Conservation (phyloP, 2,888 invertebrate genomes). For the Aricia artaxerxes region DNA sequence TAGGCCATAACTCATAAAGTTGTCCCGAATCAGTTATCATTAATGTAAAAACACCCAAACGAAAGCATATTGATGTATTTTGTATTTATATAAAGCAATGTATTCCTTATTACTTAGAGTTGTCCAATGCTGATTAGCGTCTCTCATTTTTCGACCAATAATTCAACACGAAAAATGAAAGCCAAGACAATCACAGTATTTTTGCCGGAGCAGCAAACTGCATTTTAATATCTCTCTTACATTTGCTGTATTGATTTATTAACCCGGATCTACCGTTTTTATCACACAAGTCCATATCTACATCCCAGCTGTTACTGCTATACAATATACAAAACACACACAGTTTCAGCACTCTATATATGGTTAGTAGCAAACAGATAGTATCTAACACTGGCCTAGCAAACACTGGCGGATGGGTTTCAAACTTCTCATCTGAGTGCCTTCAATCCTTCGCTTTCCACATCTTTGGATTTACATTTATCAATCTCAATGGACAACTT, state of each 20-base stretch:
- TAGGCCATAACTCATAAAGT: constrained; percentile 23
- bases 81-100: constrained; percentile 21
- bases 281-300: constrained; percentile 23
- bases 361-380: neutral
- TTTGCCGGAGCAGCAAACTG: neutral
- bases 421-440: neutral
- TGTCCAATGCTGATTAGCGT: neutral
- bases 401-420: neutral
- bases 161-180: neutral
- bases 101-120: constrained; percentile 8
- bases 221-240: neutral
- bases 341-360: constrained; percentile 13
- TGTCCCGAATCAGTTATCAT: neutral
- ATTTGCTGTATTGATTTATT: neutral
- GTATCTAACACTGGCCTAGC: constrained; percentile 16
- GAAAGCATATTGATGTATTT: neutral
- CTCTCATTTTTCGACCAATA: constrained; percentile 7
- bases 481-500: neutral
- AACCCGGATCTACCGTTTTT: neutral
- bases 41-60: neutral
- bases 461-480: constrained; percentile 8
- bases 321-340: constrained; percentile 28
- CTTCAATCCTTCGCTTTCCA: neutral
- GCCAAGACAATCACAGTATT: neutral
- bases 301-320: constrained; percentile 17